Evolutionary conservation across 2,113 vertebrate genomes (phyloP).

Genomic region (Notothenia coriiceps): DNA sequence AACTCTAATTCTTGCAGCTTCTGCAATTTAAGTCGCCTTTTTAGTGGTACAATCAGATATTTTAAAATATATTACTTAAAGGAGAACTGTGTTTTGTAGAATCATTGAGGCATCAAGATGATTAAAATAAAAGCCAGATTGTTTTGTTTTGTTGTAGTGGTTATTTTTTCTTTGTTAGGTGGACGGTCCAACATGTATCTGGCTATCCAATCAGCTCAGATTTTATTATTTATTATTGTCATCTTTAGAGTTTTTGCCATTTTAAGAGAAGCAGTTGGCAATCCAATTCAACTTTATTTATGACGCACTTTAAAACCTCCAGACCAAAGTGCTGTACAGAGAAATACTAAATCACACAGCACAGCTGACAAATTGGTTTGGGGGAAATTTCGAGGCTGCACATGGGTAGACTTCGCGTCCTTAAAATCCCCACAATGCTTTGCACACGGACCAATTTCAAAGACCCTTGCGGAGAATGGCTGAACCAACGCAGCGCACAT

Average conservation of each 20-base stretch:
- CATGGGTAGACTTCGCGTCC: too few species aligned
- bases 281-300: too few species aligned
- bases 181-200: background rate
- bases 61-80: background rate
- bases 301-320: too few species aligned
- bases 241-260: background rate
- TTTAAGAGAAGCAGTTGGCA: too few species aligned
- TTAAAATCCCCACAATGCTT: too few species aligned
- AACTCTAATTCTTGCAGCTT: slow-evolving; percentile 2
- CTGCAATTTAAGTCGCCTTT: background rate
- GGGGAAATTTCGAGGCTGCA: too few species aligned
- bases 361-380: too few species aligned
- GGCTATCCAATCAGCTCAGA: slow-evolving; percentile 5
- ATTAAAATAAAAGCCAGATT: background rate
- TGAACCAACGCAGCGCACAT: too few species aligned
- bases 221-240: slow-evolving; percentile 6
- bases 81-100: background rate
- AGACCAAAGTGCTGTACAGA: too few species aligned
- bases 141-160: background rate
- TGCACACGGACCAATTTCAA: too few species aligned
- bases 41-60: background rate
- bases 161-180: slow-evolving; percentile 13
- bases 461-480: too few species aligned
- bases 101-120: background rate
- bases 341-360: too few species aligned